Evolutionary conservation across 1,140 invertebrate genomes (phyloP), one percentile per base, ranked within the genome.

Genomic region (Ctenoplectra terminalis): DNA sequence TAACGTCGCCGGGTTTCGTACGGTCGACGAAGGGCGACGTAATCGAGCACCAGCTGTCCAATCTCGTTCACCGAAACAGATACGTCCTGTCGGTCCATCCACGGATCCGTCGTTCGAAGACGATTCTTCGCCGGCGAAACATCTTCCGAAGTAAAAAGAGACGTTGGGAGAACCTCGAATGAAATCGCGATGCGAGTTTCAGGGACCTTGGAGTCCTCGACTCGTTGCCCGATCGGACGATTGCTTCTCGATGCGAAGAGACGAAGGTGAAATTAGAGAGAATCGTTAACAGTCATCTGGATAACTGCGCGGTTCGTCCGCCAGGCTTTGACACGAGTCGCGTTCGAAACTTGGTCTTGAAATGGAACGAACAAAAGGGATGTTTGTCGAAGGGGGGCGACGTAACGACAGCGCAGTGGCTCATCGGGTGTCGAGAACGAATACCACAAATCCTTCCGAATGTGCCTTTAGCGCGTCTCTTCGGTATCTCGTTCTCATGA

Each of bases 401-500:
- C 46, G 82, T 84, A 82, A 81, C 70, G 85, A 75, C 76, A 81
- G 67, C 60, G 64, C 74, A 60, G 80, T 82, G 80, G 73, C 64
- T 82, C 73, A 82, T 82, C 74, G 80, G 80, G 80, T 82, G 80
- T 82, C 80, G 73, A 43, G 73, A 77, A 82, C 80, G 83, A 87
- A 85, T 78, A 74, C 71, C 76, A 82, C 83, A 84, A 84, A 86
- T 78, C 87, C 89, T 89, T 88, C 86, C 73, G 85, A 74, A 84
- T 84, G 81, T 74, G 82, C 83, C 76, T 88, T 90, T 85, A 76
- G 81, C 87, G 82, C 88, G 86, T 89, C 85, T 85, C 85, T 83
- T 73, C 56, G 82, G 74, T 78, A 82, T 78, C 71, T 83, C 66
- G 61, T 56, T 85, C 90, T 91, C 89, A 91, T 91, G 87, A 91